These are phyloP conservation scores for Zoanthus sansibaricus DNA, from an alignment of 92 coral and sea anemone species.

Conservation along the genomic window DNA sequence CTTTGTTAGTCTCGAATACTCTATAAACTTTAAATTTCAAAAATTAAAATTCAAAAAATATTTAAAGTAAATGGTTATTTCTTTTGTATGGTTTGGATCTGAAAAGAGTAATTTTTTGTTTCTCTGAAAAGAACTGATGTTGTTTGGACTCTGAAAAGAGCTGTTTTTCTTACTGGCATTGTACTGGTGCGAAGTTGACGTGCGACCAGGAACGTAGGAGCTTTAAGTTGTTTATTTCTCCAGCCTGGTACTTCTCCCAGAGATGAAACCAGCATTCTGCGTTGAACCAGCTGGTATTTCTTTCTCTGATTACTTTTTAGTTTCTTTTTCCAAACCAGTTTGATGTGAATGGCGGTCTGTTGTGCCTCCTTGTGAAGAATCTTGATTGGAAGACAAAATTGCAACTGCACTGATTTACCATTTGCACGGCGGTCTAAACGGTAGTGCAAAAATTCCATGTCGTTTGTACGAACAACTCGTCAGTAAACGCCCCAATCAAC, in stretches of 20 bases:
- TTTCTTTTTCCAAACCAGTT: neutral
- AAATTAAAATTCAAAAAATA: neutral
- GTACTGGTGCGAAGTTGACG: neutral
- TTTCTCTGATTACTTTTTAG: neutral
- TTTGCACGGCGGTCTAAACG: neutral
- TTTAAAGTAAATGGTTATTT: neutral
- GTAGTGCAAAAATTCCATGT: neutral
- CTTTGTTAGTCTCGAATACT: neutral
- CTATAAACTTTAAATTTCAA: neutral
- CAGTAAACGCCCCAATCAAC: neutral
- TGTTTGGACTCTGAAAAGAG: neutral
- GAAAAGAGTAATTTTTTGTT: too few relatives aligned
- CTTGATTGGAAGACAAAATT: neutral
- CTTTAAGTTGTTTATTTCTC: neutral
- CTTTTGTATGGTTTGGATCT: neutral
- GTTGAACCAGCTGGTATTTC: neutral
- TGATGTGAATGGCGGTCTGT: neutral
- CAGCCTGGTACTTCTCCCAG: neutral
- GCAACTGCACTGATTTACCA: neutral
- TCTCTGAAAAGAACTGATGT: neutral
- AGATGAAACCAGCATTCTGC: neutral
- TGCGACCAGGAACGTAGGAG: neutral
- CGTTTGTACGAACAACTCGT: neutral
- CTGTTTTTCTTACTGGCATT: neutral
- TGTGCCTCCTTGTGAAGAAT: neutral